Base-by-base conservation (phyloP, 2,888 invertebrate genomes). In the Dolomedes plantarius region DNA sequence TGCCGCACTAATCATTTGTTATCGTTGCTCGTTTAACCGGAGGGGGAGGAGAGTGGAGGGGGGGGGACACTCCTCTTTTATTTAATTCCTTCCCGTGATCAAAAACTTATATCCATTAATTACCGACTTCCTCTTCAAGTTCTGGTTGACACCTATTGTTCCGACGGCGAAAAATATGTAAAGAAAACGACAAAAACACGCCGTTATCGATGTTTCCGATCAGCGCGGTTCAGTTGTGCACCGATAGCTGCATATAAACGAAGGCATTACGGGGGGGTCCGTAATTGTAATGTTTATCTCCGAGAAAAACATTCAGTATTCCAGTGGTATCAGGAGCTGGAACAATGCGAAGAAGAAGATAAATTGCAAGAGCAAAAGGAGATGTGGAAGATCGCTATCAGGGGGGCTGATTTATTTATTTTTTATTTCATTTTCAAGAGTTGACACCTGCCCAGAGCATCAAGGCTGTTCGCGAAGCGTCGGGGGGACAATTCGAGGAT, bases 181-280 rank as follows among this genome's bases (percentile, higher is more conserved):
- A 56, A 72, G 41, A 41, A 69, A 41, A 69, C 1, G 19, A 56
- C 56, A 39, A 27, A 68, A 46, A 46, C 19, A 39, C 3, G 73
- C 27, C 31, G 27, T 73, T 73, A 73, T 73, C 73, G 29, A 23
- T 7, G 16, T 28, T 62, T 13, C 46, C 67, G 19, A 74, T 64
- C 74, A 31, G n/a, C n/a, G n/a, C n/a, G n/a, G n/a, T n/a, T n/a
- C n/a, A n/a, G 62, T 65, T 69, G 39, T 62, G 71, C 41, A 41
- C 79, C 72, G 72, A 79, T 79, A 72, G 72, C 64, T 72, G 79
- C 79, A 79, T 79, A 79, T 79, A 79, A 79, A 79, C 79, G 79
- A 79, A 79, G 72, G 31, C 72, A 79, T 79, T 79, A 79, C n/a
- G n/a, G 65, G 71, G 23, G n/a, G 23, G n/a, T 32, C 32, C 31